Conservation (phyloP, 1,140 invertebrate species). For the Copidosoma floridanum region DNA sequence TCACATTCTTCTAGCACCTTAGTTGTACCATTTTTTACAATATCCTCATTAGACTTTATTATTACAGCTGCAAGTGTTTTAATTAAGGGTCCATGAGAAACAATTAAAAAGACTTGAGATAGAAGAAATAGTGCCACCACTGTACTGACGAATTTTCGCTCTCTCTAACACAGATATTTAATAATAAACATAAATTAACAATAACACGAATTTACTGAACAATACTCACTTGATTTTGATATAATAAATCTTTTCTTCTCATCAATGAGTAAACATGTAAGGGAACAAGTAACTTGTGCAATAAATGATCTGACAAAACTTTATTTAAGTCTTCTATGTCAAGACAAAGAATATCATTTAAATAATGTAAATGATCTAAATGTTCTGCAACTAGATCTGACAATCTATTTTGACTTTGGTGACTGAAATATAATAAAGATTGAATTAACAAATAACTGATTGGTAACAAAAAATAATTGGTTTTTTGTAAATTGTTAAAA, state of each 20-base stretch:
- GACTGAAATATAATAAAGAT: conserved; percentile 59
- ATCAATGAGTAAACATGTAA: conserved; percentile 91
- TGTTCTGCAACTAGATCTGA: conserved; percentile 96
- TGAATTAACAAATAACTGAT: background rate
- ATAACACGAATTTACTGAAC: background rate
- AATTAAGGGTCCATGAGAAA: conserved; percentile 85
- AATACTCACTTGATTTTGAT: conserved; percentile 48
- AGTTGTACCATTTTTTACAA: conserved; percentile 70
- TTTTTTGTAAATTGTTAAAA: background rate
- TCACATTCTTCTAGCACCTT: conserved; percentile 75
- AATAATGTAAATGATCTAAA: conserved; percentile 95
- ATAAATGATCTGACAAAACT: conserved; percentile 91
- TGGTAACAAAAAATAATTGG: background rate
- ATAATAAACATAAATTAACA: no score
- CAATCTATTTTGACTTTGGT: conserved; percentile 87
- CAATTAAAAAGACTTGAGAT: conserved; percentile 95
- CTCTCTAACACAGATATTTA: conserved; percentile 44
- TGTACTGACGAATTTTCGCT: conserved; percentile 63
- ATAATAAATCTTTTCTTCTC: conserved; percentile 42
- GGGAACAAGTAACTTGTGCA: conserved; percentile 91
- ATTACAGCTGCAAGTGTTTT: conserved; percentile 86
- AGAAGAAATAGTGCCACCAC: conserved; percentile 89
- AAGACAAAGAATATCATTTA: conserved; percentile 94
- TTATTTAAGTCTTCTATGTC: conserved; percentile 92
- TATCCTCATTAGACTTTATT: conserved; percentile 71